Conservation (phyloP, 2,888 invertebrate genomes). For the Physocephala rufipes region DNA sequence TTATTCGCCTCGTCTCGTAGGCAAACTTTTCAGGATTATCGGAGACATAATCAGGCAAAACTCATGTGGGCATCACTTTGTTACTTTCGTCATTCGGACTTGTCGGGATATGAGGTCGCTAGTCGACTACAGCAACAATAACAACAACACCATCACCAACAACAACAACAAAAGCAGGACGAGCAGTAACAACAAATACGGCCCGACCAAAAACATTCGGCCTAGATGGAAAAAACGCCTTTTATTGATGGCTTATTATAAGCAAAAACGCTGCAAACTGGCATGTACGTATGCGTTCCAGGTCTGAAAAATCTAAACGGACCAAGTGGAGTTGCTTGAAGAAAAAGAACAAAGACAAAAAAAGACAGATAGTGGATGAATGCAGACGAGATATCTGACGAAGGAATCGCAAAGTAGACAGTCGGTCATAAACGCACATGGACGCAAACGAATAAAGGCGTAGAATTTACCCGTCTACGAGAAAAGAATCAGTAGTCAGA, state of each 20-base stretch:
- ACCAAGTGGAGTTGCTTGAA: not conserved
- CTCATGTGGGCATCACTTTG: constrained; percentile 27
- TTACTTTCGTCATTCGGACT: not conserved
- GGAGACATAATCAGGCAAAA: constrained; percentile 17
- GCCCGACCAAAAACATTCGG: not conserved
- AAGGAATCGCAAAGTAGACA: not conserved
- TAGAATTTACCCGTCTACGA: not conserved
- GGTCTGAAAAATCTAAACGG: constrained; percentile 5
- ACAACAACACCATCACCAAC: no score
- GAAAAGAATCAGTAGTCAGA: not conserved
- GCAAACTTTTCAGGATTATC: constrained; percentile 21
- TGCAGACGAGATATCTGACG: not conserved
- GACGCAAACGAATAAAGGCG: not conserved
- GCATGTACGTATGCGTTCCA: constrained; percentile 27
- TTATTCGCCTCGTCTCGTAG: constrained; percentile 50
- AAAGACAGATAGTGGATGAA: constrained; percentile 4
- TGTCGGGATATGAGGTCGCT: not conserved
- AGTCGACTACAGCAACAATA: constrained; percentile 4
- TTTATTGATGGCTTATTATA: constrained; percentile 22
- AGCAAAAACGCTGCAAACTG: no score
- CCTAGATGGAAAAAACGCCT: constrained; percentile 26
- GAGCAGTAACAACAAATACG: not conserved
- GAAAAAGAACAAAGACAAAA: not conserved
- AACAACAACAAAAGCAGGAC: no score
- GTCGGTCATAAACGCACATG: not conserved